phyloP scores from a whole-genome alignment of 2,113 vertebrate genomes.

The Cyrtonyx montezumae region DNA sequence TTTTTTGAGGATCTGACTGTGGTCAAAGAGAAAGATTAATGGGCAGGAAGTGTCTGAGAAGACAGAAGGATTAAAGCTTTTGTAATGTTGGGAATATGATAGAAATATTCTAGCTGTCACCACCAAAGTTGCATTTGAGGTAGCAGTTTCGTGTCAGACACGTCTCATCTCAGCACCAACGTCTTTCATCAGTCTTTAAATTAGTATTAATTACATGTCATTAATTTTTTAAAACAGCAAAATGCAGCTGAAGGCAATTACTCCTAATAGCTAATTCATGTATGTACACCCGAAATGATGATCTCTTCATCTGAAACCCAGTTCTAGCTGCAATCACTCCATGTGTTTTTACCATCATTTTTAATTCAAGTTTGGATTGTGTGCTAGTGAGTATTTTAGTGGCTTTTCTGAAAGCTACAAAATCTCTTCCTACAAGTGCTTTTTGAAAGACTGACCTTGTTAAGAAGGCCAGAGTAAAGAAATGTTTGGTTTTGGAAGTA shows the following conservation, averaged over 20 bases:
- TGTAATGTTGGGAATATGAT: constrained; percentile 2
- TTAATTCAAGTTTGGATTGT: not conserved
- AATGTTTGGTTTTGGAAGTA: not conserved
- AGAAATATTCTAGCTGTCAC: constrained; percentile 6
- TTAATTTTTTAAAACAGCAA: constrained; percentile 18
- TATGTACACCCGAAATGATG: not conserved
- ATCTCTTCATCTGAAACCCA: constrained; percentile 29
- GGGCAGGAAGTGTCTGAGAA: constrained; percentile 38
- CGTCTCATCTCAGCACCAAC: constrained; percentile 22
- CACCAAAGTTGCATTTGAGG: not conserved
- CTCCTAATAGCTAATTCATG: constrained; percentile 55
- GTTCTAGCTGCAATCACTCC: not conserved
- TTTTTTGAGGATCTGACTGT: not conserved
- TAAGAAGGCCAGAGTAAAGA: not conserved
- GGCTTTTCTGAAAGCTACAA: not conserved
- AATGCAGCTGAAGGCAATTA: constrained; percentile 68
- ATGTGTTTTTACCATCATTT: not conserved
- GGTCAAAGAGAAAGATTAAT: constrained; percentile 9
- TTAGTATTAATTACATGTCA: constrained; percentile 53
- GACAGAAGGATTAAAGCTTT: constrained; percentile 33
- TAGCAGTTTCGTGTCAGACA: constrained; percentile 53
- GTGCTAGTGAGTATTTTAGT: not conserved
- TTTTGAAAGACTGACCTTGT: not conserved
- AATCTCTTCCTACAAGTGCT: not conserved
- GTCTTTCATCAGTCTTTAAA: constrained; percentile 60